These are phyloP conservation scores for Drosophila watanabei DNA, from an alignment of 1,140 invertebrate species.

Conservation along the genomic window DNA sequence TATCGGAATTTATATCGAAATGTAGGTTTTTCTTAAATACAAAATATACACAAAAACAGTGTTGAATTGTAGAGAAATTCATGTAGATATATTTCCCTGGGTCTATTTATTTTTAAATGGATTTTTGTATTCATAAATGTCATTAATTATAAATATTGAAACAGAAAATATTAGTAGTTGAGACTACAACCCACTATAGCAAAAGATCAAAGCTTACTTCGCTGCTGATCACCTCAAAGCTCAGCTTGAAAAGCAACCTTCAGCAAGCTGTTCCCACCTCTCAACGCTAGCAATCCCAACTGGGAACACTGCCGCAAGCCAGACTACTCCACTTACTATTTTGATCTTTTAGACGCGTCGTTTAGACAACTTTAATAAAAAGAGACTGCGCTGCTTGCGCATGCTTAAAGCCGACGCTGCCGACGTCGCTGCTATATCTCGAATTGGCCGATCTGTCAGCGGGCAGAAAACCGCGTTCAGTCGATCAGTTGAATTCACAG, in stretches of 20 bases:
- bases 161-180: not conserved
- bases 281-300: not conserved
- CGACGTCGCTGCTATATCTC: constrained; percentile 42
- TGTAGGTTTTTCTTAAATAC: too few species aligned
- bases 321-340: constrained; percentile 53
- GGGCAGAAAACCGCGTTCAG: constrained; percentile 29
- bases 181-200: not conserved
- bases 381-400: constrained; percentile 20
- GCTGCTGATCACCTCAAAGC: constrained; percentile 7
- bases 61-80: too few species aligned
- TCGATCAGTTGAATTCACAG: constrained; percentile 63
- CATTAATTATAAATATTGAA: not conserved
- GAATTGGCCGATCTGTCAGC: constrained; percentile 68
- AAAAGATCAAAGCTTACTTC: constrained; percentile 2
- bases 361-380: constrained; percentile 70
- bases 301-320: constrained; percentile 35
- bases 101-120: too few species aligned
- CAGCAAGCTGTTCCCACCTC: constrained; percentile 15
- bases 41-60: too few species aligned
- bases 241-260: constrained; percentile 26
- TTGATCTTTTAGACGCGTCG: constrained; percentile 60
- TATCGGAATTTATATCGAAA: too few species aligned
- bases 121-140: not conserved
- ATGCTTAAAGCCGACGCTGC: constrained; percentile 1
- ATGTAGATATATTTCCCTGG: too few species aligned